Percentiles rank a stretch among this genome's conserved stretches.
Conservation (phyloP, 2,797 vertebrate genomes). For the Kryptolebias ocellatus region DNA sequence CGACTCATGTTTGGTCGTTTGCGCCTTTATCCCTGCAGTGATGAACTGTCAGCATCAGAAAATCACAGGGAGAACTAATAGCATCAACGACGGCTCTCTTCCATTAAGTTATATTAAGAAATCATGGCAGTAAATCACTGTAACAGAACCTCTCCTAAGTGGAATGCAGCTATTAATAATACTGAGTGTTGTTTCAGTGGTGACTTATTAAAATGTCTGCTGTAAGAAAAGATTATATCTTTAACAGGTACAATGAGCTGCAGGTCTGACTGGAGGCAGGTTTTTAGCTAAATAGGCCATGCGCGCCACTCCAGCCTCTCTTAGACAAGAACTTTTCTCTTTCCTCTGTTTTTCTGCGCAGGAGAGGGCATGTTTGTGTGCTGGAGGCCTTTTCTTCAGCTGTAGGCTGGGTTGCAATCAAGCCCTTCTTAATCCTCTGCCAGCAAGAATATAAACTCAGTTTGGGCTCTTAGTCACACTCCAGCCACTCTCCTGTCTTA, state of each 20-base stretch:
- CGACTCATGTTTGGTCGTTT: too few species aligned
- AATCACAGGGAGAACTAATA: not conserved
- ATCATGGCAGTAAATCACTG: not conserved
- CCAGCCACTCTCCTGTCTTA: not conserved
- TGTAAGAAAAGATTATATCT: not conserved
- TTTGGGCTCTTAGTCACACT: conserved; percentile 2
- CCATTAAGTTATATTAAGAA: not conserved
- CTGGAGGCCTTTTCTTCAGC: not conserved
- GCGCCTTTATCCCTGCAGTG: too few species aligned
- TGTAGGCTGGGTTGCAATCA: conserved; percentile 3
- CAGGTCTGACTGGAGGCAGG: not conserved
- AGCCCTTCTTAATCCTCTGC: not conserved
- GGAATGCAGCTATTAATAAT: too few species aligned
- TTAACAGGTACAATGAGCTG: not conserved
- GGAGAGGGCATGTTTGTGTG: not conserved
- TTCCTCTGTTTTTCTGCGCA: not conserved
- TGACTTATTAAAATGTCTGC: not conserved
- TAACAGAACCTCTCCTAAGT: not conserved
- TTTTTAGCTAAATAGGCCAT: not conserved
- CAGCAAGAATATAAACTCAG: not conserved
- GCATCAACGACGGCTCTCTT: not conserved
- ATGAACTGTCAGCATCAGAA: too few species aligned
- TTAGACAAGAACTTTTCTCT: not conserved
- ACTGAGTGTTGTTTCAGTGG: not conserved
- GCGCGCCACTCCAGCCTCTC: not conserved